Conservation (phyloP, 2,113 vertebrate species). For the Castor canadensis region DNA sequence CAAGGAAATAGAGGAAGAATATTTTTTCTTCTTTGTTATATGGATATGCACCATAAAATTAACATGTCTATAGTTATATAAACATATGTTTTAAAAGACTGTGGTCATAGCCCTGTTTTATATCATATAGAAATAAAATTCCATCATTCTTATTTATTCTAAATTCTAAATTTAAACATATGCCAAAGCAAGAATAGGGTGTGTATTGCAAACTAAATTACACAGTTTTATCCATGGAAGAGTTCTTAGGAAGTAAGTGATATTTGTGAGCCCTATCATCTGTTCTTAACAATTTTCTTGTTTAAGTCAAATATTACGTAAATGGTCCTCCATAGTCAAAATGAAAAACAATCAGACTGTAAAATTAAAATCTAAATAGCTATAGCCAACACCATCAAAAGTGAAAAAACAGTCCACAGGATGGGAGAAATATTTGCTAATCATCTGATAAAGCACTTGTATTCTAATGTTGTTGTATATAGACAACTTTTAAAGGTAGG, state of each 20-base stretch:
- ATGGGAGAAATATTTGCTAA: constrained; percentile 14
- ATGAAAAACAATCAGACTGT: background rate
- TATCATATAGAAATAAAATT: background rate
- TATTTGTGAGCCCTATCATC: background rate
- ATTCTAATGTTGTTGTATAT: background rate
- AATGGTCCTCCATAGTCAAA: background rate
- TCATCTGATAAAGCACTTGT: background rate
- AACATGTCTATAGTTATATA: background rate
- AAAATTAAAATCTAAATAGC: constrained; percentile 36
- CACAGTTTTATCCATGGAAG: background rate
- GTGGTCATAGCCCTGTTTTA: background rate
- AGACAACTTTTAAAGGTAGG: background rate
- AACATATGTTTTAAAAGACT: background rate
- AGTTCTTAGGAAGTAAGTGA: background rate
- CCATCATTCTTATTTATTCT: background rate
- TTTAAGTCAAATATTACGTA: background rate
- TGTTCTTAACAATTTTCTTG: constrained; percentile 6
- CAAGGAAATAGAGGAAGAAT: background rate
- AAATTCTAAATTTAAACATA: constrained; percentile 19
- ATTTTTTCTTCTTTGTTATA: background rate
- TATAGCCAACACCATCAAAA: background rate
- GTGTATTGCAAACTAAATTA: constrained; percentile 1
- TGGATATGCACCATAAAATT: background rate
- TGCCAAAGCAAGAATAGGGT: background rate
- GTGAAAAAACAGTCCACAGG: background rate